A percentile compares a stretch with the other conserved stretches of the same genome.
Conservation (phyloP, 2,797 vertebrate species). For the Micrastur ruficollis region DNA sequence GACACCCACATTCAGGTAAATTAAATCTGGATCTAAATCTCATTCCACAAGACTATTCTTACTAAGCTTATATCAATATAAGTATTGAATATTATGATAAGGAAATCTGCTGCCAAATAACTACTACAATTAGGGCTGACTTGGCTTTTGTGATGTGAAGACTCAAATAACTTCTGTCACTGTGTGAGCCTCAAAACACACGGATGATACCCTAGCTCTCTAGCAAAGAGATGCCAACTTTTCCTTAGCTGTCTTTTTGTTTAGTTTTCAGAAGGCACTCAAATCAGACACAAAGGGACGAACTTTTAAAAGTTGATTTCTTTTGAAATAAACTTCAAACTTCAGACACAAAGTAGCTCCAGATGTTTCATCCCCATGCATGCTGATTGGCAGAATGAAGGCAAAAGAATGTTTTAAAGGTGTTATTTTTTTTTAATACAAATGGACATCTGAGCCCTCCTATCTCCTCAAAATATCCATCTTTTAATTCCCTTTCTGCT, state of each 20-base stretch:
- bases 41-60: neutral
- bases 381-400: neutral
- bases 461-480: neutral
- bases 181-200: neutral
- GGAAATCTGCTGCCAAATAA: neutral
- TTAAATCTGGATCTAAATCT: neutral
- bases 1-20: neutral
- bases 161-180: neutral
- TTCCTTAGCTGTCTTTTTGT: neutral
- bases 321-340: slow-evolving; percentile 7
- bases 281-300: neutral
- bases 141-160: neutral
- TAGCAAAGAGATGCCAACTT: neutral
- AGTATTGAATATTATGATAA: neutral
- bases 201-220: neutral
- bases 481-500: neutral
- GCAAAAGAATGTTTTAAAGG: neutral
- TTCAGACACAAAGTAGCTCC: neutral
- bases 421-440: neutral
- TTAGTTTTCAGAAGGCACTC: neutral
- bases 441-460: neutral
- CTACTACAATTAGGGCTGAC: neutral
- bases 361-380: slow-evolving; percentile 18
- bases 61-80: neutral
- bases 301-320: neutral